These are phyloP conservation scores for Andricus curvator DNA, from an alignment of 2,888 invertebrate genomes.

Conservation along the genomic window DNA sequence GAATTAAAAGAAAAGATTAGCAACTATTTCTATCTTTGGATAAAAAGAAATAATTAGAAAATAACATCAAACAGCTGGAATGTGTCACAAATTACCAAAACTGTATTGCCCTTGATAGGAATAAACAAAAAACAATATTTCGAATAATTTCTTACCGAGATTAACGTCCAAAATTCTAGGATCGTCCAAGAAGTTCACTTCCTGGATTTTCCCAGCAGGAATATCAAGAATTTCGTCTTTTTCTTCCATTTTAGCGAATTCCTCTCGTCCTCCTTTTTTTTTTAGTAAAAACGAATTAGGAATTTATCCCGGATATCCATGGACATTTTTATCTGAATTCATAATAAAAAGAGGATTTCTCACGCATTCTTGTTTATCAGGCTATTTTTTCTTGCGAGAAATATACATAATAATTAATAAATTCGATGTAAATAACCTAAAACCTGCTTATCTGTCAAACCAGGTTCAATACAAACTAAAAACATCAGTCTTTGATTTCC, in stretches of 20 bases:
- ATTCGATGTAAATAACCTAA: conserved; percentile 32
- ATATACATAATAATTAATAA: conserved; percentile 24
- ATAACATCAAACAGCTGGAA: conserved; percentile 6
- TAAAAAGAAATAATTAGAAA: background rate
- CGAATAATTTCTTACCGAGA: background rate
- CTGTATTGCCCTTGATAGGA: background rate
- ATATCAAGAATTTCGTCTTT: background rate
- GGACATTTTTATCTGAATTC: background rate
- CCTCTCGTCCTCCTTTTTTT: background rate
- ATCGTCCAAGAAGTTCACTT: background rate
- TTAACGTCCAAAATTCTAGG: background rate
- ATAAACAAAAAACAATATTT: background rate
- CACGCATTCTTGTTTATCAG: background rate
- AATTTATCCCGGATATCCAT: background rate
- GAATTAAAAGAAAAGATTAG: no score
- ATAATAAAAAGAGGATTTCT: background rate
- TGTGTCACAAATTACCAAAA: background rate
- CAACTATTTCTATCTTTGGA: no score
- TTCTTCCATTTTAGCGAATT: conserved; percentile 7
- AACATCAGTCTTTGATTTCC: conserved; percentile 23
- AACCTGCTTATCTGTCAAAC: conserved; percentile 21
- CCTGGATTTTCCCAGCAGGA: background rate
- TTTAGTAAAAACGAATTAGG: background rate
- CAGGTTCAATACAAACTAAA: background rate
- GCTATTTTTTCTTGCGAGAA: background rate